Conservation (phyloP, 2,888 invertebrate species). For the Hermaeophaga mercurialis region DNA sequence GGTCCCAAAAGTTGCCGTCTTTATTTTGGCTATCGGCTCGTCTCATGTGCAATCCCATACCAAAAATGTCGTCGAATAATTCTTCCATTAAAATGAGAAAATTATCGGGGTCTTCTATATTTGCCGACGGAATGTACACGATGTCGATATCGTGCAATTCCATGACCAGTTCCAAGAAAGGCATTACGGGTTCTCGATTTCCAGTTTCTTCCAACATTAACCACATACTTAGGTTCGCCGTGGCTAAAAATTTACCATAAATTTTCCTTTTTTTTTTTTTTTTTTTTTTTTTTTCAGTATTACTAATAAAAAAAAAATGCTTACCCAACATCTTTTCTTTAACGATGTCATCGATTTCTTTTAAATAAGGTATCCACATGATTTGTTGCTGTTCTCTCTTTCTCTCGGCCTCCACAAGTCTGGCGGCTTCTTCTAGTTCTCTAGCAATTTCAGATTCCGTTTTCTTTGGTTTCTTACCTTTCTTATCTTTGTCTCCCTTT, state of each 20-base stretch:
- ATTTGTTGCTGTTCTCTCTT: conserved; percentile 49
- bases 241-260: neutral
- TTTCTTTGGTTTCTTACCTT: conserved; percentile 40
- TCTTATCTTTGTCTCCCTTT: conserved; percentile 28
- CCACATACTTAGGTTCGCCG: conserved; percentile 49
- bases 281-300: too few species aligned
- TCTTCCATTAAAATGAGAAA: conserved; percentile 71
- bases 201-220: conserved; percentile 67
- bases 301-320: neutral
- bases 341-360: conserved; percentile 51
- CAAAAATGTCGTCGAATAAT: conserved; percentile 77
- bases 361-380: conserved; percentile 43
- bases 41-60: conserved; percentile 73
- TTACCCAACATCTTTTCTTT: conserved; percentile 6
- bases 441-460: conserved; percentile 37
- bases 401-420: conserved; percentile 56
- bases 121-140: conserved; percentile 74
- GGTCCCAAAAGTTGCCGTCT: conserved; percentile 53
- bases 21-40: conserved; percentile 63
- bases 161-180: conserved; percentile 78
- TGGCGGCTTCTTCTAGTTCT: conserved; percentile 53
- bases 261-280: too few species aligned
- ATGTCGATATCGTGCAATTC: conserved; percentile 76
- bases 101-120: conserved; percentile 67
- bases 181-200: conserved; percentile 51